These are phyloP conservation scores for Malurus alboscapulatus DNA, from an alignment of 2,113 vertebrate genomes.

Conservation along the genomic window DNA sequence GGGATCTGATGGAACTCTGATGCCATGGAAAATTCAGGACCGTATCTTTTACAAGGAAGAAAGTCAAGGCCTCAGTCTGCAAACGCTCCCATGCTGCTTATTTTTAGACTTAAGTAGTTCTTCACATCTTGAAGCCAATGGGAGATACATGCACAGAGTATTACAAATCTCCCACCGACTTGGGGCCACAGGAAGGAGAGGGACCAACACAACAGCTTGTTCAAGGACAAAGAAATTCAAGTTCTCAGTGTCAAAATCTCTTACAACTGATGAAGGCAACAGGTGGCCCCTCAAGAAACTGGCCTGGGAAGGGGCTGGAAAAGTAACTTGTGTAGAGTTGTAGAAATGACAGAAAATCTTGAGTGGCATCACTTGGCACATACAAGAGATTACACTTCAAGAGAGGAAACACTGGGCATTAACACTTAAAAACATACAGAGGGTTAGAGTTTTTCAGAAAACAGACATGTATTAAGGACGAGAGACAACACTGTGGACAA, in stretches of 20 bases:
- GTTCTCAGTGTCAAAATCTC: not conserved
- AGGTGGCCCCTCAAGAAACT: not conserved
- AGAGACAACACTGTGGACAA: not conserved
- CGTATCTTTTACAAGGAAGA: not conserved
- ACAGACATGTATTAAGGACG: not conserved
- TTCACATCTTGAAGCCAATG: not conserved
- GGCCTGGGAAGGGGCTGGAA: not conserved
- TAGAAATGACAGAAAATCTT: not conserved
- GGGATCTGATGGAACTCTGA: not conserved
- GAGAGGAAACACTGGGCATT: not conserved
- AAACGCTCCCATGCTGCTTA: not conserved
- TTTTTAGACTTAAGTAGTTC: conserved; percentile 19
- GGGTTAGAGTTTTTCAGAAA: not conserved
- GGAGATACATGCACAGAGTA: not conserved
- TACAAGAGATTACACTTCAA: not conserved
- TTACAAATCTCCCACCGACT: not conserved
- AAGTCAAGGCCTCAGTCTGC: not conserved
- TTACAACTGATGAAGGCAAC: not conserved
- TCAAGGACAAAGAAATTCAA: not conserved
- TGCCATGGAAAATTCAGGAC: not conserved
- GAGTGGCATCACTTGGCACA: not conserved
- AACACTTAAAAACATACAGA: not conserved
- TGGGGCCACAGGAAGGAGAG: not conserved
- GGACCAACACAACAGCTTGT: not conserved
- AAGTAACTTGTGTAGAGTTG: not conserved